Evolutionary conservation across 2,113 vertebrate genomes (phyloP), one percentile per base, ranked within the genome.

Genomic region (Corythornis vintsioides): DNA sequence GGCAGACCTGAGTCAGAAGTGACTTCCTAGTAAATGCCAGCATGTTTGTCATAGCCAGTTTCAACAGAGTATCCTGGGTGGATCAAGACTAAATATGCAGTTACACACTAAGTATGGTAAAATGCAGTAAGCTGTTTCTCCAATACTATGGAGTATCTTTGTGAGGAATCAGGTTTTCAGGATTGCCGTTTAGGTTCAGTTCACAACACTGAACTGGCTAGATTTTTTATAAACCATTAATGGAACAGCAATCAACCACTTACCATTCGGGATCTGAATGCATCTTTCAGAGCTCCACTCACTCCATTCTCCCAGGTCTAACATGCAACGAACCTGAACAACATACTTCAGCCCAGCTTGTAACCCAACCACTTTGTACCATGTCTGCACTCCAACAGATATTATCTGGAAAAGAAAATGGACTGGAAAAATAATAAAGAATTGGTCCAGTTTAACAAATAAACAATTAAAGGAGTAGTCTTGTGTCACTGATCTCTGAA

Each of bases 301-400:
- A 0, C 95, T 96, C 95, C 94, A 95, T 73, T 94, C 79, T 73
- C 95, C 95, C 4, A 65, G 19, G 64, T 91, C 94, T 45, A 94
- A 69, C 18, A 42, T 66, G 64, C 94, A 96, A 20, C 94, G 95
- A 35, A 96, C 94, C 75, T 95, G 95, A 70, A 91, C 82, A 66
- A 73, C 0, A 1, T 96, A 96, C 9, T 82, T 95, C 17, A 31
- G 10, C 9, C 93, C 95, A 70, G 75, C 38, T 7, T 80, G 83
- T 47, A 80, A 48, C 31, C 33, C 57, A 8, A 13, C 42, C n/a
- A 59, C 47, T 86, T 91, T 71, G 15, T 70, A 88, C 38, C 83
- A 60, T 40, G 91, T 91, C 64, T 95, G 75, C 33, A 38, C 50
- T 66, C 95, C 95, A 42, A 83, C 93, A 59, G 93, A n/a, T 26